Evolutionary conservation across 2,888 invertebrate species (phyloP), one percentile per base, ranked within the genome.

Genomic region (Thymelicus acteon): DNA sequence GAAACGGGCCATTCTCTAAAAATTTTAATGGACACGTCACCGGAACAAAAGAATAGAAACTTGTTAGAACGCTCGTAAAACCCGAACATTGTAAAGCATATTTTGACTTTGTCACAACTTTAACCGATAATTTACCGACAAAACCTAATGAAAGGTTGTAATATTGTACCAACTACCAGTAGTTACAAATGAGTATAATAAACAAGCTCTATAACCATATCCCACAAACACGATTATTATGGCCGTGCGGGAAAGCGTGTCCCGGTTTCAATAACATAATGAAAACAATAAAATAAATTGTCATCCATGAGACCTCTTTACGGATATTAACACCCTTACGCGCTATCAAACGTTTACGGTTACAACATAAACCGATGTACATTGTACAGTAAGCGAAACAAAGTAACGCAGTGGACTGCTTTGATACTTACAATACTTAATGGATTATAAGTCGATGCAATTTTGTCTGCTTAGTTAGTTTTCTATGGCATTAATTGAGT

Each of bases 141-240:
- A 52, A 63, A 64, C 48, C 24, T 58, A 67, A 37, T 49, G 44
- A 64, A 44, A 49, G 19, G 31, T 62, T 68, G 24, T 58, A 44
- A 57, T 63, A 64, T 67, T 67, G 0, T 72, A 61, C 48, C 40
- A 44, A 40, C 37, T 72, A 61, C 48, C 40, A 44, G 40, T 40
- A 69, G 52, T 70, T 54, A 47, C 44, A 60, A 60, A 61, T 40
- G 12, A 65, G 8, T 63, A 40, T 48, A 49, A 54, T 71, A 67
- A 73, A 74, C 61, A 66, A 63, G 52, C 19, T 40, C 72, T 74
- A 76, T 77, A 78, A 67, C 58, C 72, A 75, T 79, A 80, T 79
- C 77, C 81, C 77, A 80, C 77, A 77, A 80, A 82, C 81, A 78
- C 78, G 72, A 79, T 79, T 80, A 77, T 62, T 71, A 72, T 76